Conservation (phyloP, 1,140 invertebrate genomes). For the Macrotrachela quadricornifera region DNA sequence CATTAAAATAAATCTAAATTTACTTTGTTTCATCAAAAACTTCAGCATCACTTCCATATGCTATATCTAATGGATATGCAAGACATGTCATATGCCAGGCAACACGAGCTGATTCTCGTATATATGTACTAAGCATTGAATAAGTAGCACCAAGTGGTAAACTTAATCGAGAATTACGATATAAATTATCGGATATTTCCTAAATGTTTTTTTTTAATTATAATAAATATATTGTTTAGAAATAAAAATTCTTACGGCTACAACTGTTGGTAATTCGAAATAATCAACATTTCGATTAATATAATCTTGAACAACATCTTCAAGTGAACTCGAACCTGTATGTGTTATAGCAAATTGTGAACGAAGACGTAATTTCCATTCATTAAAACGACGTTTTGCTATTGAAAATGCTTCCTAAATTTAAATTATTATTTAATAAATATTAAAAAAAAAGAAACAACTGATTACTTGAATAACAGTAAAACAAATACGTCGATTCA, state of each 20-base stretch:
- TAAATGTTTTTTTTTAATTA: conserved; percentile 9
- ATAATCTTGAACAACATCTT: conserved; percentile 29
- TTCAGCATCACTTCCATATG: conserved; percentile 23
- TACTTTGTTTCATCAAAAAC: conserved; percentile 28
- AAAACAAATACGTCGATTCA: conserved; percentile 26
- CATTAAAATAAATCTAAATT: conserved; percentile 5
- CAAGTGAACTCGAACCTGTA: conserved; percentile 26
- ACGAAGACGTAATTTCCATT: conserved; percentile 28
- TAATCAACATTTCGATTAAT: conserved; percentile 29
- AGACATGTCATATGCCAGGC: conserved; percentile 28
- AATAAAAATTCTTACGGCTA: conserved; percentile 18
- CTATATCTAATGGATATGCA: conserved; percentile 24
- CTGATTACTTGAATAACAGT: conserved; percentile 18
- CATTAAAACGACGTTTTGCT: conserved; percentile 25
- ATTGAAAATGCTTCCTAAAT: conserved; percentile 25
- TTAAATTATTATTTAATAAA: background rate
- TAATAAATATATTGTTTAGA: background rate
- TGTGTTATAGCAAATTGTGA: conserved; percentile 22
- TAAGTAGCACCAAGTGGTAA: conserved; percentile 21
- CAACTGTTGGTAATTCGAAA: conserved; percentile 23
- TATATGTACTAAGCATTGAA: conserved; percentile 23
- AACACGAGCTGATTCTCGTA: conserved; percentile 24
- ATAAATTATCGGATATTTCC: conserved; percentile 25
- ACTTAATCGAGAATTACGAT: conserved; percentile 21
- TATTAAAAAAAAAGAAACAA: background rate